A percentile compares a stretch with the other conserved stretches of the same genome.
phyloP scores from a whole-genome alignment of 1,140 invertebrate genomes.

The Cydia fagiglandana region DNA sequence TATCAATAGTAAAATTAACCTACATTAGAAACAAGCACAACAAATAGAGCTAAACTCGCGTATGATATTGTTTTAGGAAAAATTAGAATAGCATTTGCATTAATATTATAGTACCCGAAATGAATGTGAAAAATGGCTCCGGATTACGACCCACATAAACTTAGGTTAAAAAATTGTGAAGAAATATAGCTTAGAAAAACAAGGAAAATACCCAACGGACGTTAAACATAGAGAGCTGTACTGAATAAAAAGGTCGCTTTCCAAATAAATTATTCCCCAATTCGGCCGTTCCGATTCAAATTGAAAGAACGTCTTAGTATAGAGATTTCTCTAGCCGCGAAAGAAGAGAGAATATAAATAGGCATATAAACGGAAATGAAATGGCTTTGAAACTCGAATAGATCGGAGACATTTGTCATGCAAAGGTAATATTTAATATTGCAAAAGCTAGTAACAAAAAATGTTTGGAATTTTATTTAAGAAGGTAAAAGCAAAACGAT shows the following conservation, averaged over 20 bases:
- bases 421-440: slow-evolving; percentile 18
- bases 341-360: slow-evolving; percentile 72
- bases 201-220: slow-evolving; percentile 46
- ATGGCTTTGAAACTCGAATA: slow-evolving; percentile 66
- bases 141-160: slow-evolving; percentile 24
- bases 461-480: background rate
- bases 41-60: background rate
- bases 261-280: slow-evolving; percentile 69
- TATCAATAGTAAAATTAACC: background rate
- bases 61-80: slow-evolving; percentile 9
- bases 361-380: slow-evolving; percentile 72
- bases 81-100: slow-evolving; percentile 25
- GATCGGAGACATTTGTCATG: slow-evolving; percentile 47
- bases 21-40: background rate
- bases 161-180: slow-evolving; percentile 36
- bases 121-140: slow-evolving; percentile 24
- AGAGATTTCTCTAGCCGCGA: slow-evolving; percentile 69
- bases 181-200: slow-evolving; percentile 44
- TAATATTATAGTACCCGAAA: slow-evolving; percentile 20
- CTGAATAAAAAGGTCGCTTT: slow-evolving; percentile 60
- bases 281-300: slow-evolving; percentile 72
- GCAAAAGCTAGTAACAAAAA: background rate
- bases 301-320: slow-evolving; percentile 70
- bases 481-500: background rate
- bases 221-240: slow-evolving; percentile 52